These are phyloP conservation scores for Euplexia lucipara DNA, from an alignment of 2,888 invertebrate genomes.

Conservation along the genomic window DNA sequence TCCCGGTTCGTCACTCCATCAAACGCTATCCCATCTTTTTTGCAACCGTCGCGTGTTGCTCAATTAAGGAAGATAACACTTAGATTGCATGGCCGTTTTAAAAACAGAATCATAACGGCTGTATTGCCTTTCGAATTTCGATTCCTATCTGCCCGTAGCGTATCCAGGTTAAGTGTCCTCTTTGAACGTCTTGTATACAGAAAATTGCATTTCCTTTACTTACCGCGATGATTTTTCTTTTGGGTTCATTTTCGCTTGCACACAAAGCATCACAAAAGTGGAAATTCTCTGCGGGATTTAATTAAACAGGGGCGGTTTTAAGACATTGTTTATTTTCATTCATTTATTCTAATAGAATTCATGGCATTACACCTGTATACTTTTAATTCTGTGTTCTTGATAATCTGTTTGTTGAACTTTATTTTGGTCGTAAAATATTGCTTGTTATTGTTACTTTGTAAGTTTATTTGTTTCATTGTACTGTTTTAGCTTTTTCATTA, in stretches of 20 bases:
- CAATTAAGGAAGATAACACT: slow-evolving; percentile 77
- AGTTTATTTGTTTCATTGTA: slow-evolving; percentile 29
- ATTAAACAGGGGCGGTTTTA: slow-evolving; percentile 51
- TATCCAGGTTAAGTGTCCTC: slow-evolving; percentile 62
- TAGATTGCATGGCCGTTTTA: slow-evolving; percentile 71
- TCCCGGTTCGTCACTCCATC: slow-evolving; percentile 71
- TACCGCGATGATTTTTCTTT: slow-evolving; percentile 44
- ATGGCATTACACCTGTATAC: slow-evolving; percentile 29
- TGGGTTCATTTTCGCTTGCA: slow-evolving; percentile 46
- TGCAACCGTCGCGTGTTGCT: slow-evolving; percentile 72
- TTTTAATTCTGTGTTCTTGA: slow-evolving; percentile 41
- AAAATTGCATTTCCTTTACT: slow-evolving; percentile 54
- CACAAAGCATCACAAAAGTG: slow-evolving; percentile 27
- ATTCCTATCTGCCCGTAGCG: slow-evolving; percentile 48
- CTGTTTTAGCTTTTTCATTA: slow-evolving; percentile 23
- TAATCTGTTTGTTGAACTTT: slow-evolving; percentile 44
- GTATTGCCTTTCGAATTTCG: slow-evolving; percentile 48
- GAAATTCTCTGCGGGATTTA: slow-evolving; percentile 48
- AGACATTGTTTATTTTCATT: slow-evolving; percentile 52
- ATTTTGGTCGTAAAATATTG: slow-evolving; percentile 37
- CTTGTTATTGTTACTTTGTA: slow-evolving; percentile 41
- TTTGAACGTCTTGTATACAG: slow-evolving; percentile 56
- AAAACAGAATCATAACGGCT: slow-evolving; percentile 52
- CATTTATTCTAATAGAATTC: slow-evolving; percentile 56
- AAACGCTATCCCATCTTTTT: slow-evolving; percentile 73